Evolutionary conservation across 2,797 vertebrate genomes (phyloP).

Genomic region (Phrynocephalus forsythii): DNA sequence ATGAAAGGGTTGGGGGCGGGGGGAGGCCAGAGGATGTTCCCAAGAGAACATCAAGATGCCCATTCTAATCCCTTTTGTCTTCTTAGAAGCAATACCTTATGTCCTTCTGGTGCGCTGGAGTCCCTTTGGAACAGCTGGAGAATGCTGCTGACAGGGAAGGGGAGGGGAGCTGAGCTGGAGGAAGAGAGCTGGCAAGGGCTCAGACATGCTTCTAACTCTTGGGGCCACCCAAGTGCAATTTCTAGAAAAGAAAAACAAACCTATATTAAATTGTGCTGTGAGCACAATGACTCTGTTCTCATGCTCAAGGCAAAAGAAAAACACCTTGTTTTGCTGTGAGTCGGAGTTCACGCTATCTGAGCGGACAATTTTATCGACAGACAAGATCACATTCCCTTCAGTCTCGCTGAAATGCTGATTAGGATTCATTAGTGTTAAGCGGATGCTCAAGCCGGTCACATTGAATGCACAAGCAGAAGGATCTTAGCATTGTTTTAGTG

Average conservation of each 20-base stretch:
- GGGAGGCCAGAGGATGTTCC: background rate
- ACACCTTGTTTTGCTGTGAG: background rate
- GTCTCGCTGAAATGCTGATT: background rate
- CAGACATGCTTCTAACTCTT: constrained; percentile 1
- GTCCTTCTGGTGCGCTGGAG: background rate
- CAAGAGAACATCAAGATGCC: background rate
- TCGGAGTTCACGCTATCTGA: background rate
- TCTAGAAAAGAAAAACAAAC: background rate
- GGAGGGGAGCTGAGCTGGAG: background rate
- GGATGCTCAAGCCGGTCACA: background rate
- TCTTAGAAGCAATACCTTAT: background rate
- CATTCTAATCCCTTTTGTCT: background rate
- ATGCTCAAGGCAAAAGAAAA: background rate
- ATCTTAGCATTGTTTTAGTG: background rate
- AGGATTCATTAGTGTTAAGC: background rate
- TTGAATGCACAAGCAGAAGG: background rate
- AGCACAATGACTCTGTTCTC: background rate
- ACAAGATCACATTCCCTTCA: background rate
- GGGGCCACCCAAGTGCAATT: constrained; percentile 8
- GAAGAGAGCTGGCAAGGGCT: background rate
- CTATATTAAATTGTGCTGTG: background rate
- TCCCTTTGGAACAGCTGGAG: constrained; percentile 23
- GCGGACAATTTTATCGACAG: background rate
- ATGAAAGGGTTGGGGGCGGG: too few relatives aligned
- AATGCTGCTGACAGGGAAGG: background rate